Conservation (phyloP, 2,113 vertebrate genomes). For the Ciconia maguari region DNA sequence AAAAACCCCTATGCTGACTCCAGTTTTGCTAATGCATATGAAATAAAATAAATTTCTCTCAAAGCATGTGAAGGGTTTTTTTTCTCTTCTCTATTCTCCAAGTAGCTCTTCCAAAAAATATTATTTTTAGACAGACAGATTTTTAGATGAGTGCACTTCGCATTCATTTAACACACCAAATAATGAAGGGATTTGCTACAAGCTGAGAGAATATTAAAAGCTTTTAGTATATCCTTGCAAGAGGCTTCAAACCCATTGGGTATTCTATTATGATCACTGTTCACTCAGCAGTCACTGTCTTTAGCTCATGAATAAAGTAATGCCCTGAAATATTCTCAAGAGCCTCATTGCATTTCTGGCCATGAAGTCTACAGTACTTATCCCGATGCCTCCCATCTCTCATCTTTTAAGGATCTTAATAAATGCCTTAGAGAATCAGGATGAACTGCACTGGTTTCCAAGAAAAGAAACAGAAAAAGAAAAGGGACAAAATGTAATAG, state of each 20-base stretch:
- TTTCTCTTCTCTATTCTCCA: background rate
- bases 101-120: conserved; percentile 32
- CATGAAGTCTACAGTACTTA: background rate
- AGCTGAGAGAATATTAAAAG: conserved; percentile 10
- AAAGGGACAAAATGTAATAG: background rate
- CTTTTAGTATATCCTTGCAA: conserved; percentile 5
- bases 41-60: conserved; percentile 10
- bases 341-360: background rate
- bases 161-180: background rate
- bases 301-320: conserved; percentile 40
- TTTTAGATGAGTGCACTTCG: conserved; percentile 35
- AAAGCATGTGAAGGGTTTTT: background rate
- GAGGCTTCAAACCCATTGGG: background rate
- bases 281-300: conserved; percentile 12
- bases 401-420: conserved; percentile 15
- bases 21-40: background rate
- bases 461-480: background rate
- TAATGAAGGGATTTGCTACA: conserved; percentile 20
- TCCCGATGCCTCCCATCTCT: background rate
- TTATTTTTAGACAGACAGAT: conserved; percentile 52
- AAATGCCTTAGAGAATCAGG: background rate
- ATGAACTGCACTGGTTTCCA: background rate
- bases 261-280: background rate
- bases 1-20: background rate
- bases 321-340: conserved; percentile 29